Base-by-base conservation (phyloP, 2,888 invertebrate species). In the Hermodice carunculata region DNA sequence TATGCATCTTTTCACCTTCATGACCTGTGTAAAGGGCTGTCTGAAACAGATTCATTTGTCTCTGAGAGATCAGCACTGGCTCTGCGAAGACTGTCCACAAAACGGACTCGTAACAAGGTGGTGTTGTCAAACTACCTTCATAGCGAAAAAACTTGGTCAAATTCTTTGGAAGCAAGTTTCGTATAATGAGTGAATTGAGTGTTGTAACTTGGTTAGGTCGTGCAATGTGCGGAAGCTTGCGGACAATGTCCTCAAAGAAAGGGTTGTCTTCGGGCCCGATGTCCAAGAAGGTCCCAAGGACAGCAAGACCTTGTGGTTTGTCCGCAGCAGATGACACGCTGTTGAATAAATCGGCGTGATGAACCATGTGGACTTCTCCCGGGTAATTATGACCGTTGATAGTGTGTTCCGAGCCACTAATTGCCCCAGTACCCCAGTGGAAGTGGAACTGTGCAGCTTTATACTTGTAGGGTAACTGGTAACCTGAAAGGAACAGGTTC, bases 381-480 rank as follows among this genome's bases (percentile, higher is more conserved):
- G 84, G 89, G 87, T 80, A 91, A 89, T 89, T 88, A 71, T 88
- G 87, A 17, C 89, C 90, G 64, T 93, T 89, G 22, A 94, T 86
- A 0, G 91, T 91, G 79, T 94, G 94, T 80, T 94, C 94, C 0
- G 93, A 92, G 56, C 90, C 89, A 60, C 90, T 87, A 1, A 89
- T 89, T 78, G 92, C 92, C 73, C 92, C 91, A 77, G 90, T 89
- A 1, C 92, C 92, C 93, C 93, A 93, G 79, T 94, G 93, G 31
- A 51, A 51, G n/a, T 51, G 51, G 51, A 28, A 51, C 17, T 29
- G 26, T 17, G 31, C 51, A 64, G 93, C 66, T 19, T 69, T 69
- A 49, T 73, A 76, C 8, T 28, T 28, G 1, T 24, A 40, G 4
- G 58, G 19, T 3, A 66, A 51, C 14, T 63, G 62, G 1, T 59